These are phyloP conservation scores for Odocoileus virginianus DNA, from an alignment of 2,113 vertebrate genomes.

Conservation along the genomic window DNA sequence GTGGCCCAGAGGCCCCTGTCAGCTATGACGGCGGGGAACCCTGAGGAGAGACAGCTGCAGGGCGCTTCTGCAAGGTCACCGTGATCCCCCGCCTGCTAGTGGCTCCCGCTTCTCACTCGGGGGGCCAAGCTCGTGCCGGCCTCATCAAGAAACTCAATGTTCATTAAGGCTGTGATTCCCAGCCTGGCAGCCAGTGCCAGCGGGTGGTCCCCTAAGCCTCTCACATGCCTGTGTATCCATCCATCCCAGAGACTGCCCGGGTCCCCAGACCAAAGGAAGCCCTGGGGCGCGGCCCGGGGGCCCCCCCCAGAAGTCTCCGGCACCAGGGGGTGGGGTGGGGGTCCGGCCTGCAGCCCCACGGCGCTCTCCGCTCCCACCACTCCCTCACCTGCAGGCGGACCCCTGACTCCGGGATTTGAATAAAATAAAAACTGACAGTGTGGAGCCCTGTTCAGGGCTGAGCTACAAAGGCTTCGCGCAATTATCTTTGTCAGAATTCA, in stretches of 20 bases:
- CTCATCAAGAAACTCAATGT: constrained; percentile 55
- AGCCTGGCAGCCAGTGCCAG: not conserved
- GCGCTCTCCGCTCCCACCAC: not conserved
- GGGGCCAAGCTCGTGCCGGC: not conserved
- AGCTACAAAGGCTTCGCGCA: constrained; percentile 64
- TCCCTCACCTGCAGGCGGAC: not conserved
- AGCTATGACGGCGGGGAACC: not conserved
- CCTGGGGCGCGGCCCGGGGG: rapidly evolving
- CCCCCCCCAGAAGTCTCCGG: rapidly evolving
- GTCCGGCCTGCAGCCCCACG: not conserved
- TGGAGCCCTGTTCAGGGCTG: constrained; percentile 42
- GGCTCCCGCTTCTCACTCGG: not conserved
- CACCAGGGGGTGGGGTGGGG: not conserved
- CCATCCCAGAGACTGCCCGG: not conserved
- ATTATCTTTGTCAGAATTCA: constrained; percentile 83
- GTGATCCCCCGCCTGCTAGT: not conserved
- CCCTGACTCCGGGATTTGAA: constrained; percentile 44
- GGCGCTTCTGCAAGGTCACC: not conserved
- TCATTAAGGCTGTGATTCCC: constrained; percentile 42
- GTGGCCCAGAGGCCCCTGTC: not conserved
- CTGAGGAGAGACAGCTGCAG: not conserved
- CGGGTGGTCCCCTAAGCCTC: not conserved
- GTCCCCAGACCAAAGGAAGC: not conserved
- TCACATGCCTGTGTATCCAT: not conserved
- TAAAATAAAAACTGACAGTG: constrained; percentile 80